phyloP scores from a whole-genome alignment of 2,888 invertebrate species.

The Nymphalis urticae region DNA sequence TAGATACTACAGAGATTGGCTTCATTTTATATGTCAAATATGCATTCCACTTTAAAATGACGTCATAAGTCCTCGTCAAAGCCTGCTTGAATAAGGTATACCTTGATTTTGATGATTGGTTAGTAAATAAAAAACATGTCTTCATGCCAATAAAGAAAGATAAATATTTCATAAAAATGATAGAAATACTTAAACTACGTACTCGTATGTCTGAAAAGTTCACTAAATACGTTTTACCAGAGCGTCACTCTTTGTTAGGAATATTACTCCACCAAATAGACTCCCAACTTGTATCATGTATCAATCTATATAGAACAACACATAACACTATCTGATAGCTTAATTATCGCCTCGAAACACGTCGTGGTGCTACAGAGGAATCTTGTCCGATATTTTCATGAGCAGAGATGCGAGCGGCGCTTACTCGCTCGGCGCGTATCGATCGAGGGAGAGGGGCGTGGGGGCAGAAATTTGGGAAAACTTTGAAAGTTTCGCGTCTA shows the following conservation, averaged over 20 bases:
- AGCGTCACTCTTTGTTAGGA: neutral
- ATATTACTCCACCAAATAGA: conserved; percentile 2
- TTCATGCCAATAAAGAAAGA: too few relatives aligned
- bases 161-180: neutral
- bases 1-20: too few relatives aligned
- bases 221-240: neutral
- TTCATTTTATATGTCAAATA: too few relatives aligned
- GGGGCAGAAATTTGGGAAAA: conserved; percentile 81
- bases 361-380: conserved; percentile 62
- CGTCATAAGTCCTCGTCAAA: too few relatives aligned
- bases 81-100: too few relatives aligned
- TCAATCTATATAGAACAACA: conserved; percentile 38
- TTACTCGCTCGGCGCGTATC: conserved; percentile 74
- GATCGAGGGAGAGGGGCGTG: conserved; percentile 64
- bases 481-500: conserved; percentile 82
- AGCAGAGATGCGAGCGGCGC: conserved; percentile 64
- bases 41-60: too few relatives aligned
- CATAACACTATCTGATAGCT: conserved; percentile 52
- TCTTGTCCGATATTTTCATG: conserved; percentile 78
- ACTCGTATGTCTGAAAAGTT: too few relatives aligned
- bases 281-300: conserved; percentile 9
- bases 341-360: conserved; percentile 64
- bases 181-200: neutral
- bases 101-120: too few relatives aligned
- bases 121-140: too few relatives aligned